phyloP scores from a whole-genome alignment of 92 coral and sea anemone species.

The Desmophyllum pertusum region DNA sequence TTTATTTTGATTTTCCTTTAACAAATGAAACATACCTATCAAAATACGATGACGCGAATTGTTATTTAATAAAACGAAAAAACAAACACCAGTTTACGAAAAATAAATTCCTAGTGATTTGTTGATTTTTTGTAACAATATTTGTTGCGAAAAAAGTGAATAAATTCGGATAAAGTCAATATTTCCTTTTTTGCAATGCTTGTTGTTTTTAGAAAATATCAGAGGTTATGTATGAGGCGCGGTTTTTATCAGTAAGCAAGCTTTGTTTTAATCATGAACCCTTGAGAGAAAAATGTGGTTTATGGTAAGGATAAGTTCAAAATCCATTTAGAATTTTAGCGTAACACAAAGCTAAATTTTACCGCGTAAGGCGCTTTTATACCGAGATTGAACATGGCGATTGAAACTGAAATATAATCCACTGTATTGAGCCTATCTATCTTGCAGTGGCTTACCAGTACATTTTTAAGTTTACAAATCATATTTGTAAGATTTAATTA shows the following conservation, averaged over 20 bases:
- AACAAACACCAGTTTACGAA: conserved; percentile 22
- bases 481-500: not conserved
- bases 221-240: not conserved
- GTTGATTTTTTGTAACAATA: conserved; percentile 14
- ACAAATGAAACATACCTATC: not conserved
- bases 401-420: not conserved
- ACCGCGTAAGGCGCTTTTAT: not conserved
- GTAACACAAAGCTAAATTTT: not conserved
- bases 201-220: not conserved
- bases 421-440: not conserved
- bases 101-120: conserved; percentile 19
- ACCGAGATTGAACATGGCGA: not conserved
- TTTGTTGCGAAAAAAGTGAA: conserved; percentile 20
- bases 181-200: not conserved
- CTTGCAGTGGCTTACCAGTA: not conserved
- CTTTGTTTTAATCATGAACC: not conserved
- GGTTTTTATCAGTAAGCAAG: not conserved
- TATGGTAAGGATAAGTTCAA: not conserved
- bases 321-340: not conserved
- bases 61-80: conserved; percentile 21
- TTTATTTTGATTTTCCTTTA: not conserved
- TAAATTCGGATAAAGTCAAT: conserved; percentile 19
- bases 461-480: not conserved
- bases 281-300: not conserved
- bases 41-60: not conserved